Conservation (phyloP, 2,113 vertebrate genomes). For the Felis chaus region DNA sequence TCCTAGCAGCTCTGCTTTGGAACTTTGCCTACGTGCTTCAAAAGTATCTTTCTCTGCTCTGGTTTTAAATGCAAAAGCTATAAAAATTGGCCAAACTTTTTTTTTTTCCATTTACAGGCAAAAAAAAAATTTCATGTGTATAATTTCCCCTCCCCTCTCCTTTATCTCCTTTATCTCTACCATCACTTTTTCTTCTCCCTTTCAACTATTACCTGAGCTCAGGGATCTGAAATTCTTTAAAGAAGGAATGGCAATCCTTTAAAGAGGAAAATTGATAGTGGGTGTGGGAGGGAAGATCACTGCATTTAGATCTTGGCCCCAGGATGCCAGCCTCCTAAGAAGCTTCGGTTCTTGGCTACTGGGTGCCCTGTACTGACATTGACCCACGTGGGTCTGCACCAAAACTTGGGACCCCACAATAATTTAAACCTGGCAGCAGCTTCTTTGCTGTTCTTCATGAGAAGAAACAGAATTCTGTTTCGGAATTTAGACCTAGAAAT, state of each 20-base stretch:
- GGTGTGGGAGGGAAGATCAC: background rate
- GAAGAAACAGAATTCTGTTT: slow-evolving; percentile 49
- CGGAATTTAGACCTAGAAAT: background rate
- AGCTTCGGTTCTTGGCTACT: background rate
- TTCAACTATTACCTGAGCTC: background rate
- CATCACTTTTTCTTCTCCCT: background rate
- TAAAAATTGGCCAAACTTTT: slow-evolving; percentile 20
- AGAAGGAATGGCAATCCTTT: background rate
- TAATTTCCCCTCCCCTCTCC: background rate
- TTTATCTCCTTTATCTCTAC: too few relatives aligned
- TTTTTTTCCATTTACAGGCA: slow-evolving; percentile 17
- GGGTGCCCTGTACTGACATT: background rate
- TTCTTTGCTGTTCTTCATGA: background rate
- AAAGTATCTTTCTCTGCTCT: slow-evolving; percentile 61
- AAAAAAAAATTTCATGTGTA: background rate
- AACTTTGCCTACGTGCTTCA: slow-evolving; percentile 58
- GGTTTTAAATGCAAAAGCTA: slow-evolving; percentile 26
- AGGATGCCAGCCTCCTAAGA: background rate
- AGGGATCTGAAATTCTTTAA: background rate
- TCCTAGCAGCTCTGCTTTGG: slow-evolving; percentile 74
- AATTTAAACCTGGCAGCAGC: background rate
- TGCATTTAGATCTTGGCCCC: background rate
- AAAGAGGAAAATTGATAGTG: background rate
- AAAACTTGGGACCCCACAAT: background rate
- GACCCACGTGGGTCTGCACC: background rate